A percentile compares a stretch with the other conserved stretches of the same genome.
Conservation (phyloP, 2,797 vertebrate genomes). For the Cyclura pinguis region DNA sequence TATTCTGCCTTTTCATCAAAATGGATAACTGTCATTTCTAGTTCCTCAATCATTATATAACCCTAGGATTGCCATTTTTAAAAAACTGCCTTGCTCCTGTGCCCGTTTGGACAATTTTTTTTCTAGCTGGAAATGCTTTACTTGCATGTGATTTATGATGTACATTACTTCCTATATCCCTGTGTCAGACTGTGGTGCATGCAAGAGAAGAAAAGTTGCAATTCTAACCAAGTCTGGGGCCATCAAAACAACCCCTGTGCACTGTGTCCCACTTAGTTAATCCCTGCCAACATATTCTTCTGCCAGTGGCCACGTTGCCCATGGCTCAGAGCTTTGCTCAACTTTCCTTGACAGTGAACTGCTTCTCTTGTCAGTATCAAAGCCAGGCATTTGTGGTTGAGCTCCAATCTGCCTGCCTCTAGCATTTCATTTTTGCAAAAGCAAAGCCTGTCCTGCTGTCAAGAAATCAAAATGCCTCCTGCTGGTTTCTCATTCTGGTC, state of each 20-base stretch:
- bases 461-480: neutral
- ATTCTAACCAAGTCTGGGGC: neutral
- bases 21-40: no score
- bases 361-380: neutral
- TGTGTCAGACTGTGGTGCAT: neutral
- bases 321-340: neutral
- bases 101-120: neutral
- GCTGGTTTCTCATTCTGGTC: neutral
- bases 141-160: neutral
- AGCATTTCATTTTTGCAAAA: neutral
- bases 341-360: neutral
- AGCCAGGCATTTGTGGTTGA: slow-evolving; percentile 9
- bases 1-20: no score
- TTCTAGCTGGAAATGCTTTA: neutral
- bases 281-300: neutral
- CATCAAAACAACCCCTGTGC: neutral
- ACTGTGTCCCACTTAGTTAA: neutral
- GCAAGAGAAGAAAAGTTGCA: neutral
- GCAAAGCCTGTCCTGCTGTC: slow-evolving; percentile 13
- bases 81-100: neutral
- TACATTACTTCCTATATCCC: neutral
- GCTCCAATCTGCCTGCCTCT: neutral
- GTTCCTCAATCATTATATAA: neutral
- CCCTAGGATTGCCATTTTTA: neutral
- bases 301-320: neutral